Evolutionary conservation across 2,888 invertebrate species (phyloP).

Genomic region (Scaptomyza caliginosa): DNA sequence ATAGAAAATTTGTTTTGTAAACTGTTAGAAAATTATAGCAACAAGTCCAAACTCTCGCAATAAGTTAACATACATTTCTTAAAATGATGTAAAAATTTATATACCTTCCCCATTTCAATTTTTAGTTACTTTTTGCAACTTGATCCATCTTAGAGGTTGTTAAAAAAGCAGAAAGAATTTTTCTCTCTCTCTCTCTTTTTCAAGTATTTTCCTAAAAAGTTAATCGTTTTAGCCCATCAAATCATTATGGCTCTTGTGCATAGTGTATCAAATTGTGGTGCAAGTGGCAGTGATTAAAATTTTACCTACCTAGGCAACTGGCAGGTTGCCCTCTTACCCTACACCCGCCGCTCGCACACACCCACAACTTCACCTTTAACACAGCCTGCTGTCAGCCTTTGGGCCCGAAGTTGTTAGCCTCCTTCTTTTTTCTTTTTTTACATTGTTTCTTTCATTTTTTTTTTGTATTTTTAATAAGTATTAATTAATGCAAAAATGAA

Average conservation of each 20-base stretch:
- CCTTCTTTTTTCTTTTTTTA: slow-evolving; percentile 26
- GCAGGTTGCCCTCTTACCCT: slow-evolving; percentile 7
- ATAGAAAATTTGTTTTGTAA: no score
- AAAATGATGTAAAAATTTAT: no score
- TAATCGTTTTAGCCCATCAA: neutral
- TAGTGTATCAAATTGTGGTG: slow-evolving; percentile 43
- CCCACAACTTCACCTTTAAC: no score
- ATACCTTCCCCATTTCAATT: no score
- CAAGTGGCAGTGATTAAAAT: slow-evolving; percentile 72
- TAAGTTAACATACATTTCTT: no score
- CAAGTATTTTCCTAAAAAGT: no score
- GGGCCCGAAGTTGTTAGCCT: slow-evolving; percentile 22
- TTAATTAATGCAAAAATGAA: slow-evolving; percentile 75
- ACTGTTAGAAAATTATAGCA: no score
- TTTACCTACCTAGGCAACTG: slow-evolving; percentile 53
- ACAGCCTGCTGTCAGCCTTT: slow-evolving; percentile 4
- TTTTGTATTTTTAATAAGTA: slow-evolving; percentile 53
- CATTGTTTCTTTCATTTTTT: slow-evolving; percentile 4
- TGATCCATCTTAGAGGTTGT: no score
- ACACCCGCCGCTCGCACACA: neutral
- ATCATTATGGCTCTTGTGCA: neutral
- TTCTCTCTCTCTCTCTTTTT: no score
- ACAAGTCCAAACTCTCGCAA: no score
- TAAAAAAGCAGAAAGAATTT: no score
- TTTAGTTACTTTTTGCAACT: no score